Percentiles rank a stretch among this genome's conserved stretches.
Evolutionary conservation across 2,888 invertebrate genomes (phyloP).

Genomic region (Ditylenchus weischeri): DNA sequence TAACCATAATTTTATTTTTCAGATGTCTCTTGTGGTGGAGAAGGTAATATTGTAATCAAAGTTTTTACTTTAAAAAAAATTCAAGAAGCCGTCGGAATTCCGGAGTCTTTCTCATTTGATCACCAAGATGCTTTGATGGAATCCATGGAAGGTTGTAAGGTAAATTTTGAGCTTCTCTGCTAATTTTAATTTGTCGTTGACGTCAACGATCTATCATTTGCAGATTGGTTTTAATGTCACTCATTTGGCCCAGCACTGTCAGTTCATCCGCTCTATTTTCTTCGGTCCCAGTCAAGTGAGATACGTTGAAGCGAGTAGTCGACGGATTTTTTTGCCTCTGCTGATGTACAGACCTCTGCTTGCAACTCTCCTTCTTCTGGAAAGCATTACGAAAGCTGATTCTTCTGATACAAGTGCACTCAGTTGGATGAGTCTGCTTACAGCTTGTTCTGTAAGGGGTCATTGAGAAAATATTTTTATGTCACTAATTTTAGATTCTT

Average conservation of each 20-base stretch:
- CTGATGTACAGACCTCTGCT: neutral
- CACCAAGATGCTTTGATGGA: neutral
- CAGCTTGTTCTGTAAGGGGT: neutral
- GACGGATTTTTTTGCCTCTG: conserved; percentile 2
- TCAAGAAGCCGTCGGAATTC: too few species aligned
- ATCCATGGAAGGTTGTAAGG: neutral
- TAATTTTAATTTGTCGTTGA: neutral
- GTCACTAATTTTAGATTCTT: neutral
- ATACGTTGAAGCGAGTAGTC: neutral
- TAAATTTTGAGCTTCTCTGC: neutral
- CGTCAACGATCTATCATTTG: neutral
- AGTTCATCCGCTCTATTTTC: conserved; percentile 5
- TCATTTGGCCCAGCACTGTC: conserved; percentile 8
- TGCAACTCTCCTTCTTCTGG: conserved; percentile 1
- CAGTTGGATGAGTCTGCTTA: too few species aligned
- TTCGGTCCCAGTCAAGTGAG: neutral
- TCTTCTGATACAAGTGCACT: too few species aligned
- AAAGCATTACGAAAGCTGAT: neutral
- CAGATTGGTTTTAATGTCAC: neutral
- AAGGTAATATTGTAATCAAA: neutral
- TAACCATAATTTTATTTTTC: neutral
- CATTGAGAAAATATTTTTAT: neutral
- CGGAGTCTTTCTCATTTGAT: neutral
- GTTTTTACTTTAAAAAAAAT: too few species aligned
- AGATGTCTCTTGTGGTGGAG: neutral